Percentiles rank a stretch among this genome's conserved stretches.
These are phyloP conservation scores for Huso huso DNA, from an alignment of 2,797 vertebrate species.

Conservation along the genomic window DNA sequence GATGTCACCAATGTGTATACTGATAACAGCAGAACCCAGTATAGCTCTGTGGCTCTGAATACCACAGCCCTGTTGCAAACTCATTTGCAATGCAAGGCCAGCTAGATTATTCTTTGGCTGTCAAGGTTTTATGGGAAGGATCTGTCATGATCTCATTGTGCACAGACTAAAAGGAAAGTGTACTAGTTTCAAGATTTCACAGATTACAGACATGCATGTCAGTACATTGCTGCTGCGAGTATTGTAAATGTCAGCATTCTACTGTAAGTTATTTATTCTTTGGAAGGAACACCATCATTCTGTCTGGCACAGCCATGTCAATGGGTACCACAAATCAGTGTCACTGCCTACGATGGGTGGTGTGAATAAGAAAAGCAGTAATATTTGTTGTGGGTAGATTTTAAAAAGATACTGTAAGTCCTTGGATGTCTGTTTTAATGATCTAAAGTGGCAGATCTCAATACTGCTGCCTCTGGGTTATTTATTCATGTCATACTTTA, in stretches of 20 bases:
- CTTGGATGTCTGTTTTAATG: too few species aligned
- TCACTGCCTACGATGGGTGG: too few species aligned
- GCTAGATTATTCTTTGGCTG: neutral
- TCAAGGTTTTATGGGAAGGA: neutral
- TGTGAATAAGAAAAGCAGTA: too few species aligned
- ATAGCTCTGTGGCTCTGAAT: neutral
- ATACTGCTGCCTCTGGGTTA: too few species aligned
- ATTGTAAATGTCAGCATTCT: neutral
- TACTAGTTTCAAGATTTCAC: neutral
- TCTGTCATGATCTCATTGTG: neutral
- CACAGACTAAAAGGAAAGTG: neutral
- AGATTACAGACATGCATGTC: neutral
- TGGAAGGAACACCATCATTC: neutral
- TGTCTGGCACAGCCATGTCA: neutral
- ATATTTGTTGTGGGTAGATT: too few species aligned
- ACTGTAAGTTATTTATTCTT: neutral
- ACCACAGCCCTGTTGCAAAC: neutral
- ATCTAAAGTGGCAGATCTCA: too few species aligned
- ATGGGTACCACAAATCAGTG: too few species aligned
- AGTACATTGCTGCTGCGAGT: neutral
- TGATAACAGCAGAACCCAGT: slow-evolving; percentile 19
- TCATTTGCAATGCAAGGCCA: slow-evolving; percentile 1
- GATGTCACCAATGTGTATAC: slow-evolving; percentile 26
- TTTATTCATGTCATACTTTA: too few species aligned
- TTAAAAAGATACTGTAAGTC: too few species aligned